Evolutionary conservation across 2,888 invertebrate species (phyloP).

Genomic region (Cephus runcator): DNA sequence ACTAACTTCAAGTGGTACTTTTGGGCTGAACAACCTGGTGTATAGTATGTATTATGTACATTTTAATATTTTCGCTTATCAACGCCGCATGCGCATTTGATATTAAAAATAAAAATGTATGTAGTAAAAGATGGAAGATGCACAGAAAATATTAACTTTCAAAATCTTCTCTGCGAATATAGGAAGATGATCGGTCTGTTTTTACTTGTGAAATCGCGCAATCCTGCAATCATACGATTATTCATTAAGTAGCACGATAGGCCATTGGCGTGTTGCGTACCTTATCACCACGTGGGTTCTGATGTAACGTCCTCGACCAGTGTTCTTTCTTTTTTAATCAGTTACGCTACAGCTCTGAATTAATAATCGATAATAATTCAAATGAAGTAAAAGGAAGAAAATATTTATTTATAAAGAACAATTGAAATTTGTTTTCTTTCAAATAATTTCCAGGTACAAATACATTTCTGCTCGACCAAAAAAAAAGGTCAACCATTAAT

Average conservation of each 20-base stretch:
- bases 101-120: no score
- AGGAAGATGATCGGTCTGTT: neutral
- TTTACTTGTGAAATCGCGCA: neutral
- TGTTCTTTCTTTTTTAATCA: neutral
- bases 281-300: neutral
- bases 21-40: no score
- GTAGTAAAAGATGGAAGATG: no score
- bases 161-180: neutral
- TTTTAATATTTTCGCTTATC: no score
- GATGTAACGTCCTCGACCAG: neutral
- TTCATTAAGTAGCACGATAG: neutral
- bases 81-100: no score
- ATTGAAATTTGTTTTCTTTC: neutral
- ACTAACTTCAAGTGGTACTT: neutral
- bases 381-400: neutral
- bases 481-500: neutral
- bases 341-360: neutral
- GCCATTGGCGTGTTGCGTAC: neutral
- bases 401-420: no score
- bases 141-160: neutral
- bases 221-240: neutral
- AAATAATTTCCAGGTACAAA: neutral
- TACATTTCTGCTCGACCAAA: neutral
- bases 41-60: no score
- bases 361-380: neutral